A percentile compares a stretch with the other conserved stretches of the same genome.
These are phyloP conservation scores for Siderastrea siderea DNA, from an alignment of 92 coral and sea anemone genomes.

Conservation along the genomic window DNA sequence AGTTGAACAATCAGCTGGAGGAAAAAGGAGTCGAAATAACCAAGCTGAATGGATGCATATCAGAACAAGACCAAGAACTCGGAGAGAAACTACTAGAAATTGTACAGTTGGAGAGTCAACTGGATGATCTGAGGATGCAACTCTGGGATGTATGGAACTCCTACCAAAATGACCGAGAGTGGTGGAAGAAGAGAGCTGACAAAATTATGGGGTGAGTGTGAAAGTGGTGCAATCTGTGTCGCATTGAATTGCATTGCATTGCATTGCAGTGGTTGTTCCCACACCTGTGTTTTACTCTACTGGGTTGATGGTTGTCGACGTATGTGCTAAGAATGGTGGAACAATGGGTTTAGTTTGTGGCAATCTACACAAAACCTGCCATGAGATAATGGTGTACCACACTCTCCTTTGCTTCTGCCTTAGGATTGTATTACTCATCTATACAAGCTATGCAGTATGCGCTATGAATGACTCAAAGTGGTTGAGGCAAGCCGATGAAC, in stretches of 20 bases:
- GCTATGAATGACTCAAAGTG: too few relatives aligned
- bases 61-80: slow-evolving; percentile 73
- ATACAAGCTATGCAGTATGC: too few relatives aligned
- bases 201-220: slow-evolving; percentile 59
- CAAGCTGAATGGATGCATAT: slow-evolving; percentile 56
- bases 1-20: slow-evolving; percentile 65
- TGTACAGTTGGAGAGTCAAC: slow-evolving; percentile 55
- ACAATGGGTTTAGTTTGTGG: too few relatives aligned
- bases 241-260: neutral
- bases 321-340: neutral
- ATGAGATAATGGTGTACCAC: neutral
- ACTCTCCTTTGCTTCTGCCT: neutral
- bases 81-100: slow-evolving; percentile 82
- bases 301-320: neutral
- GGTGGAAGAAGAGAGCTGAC: slow-evolving; percentile 87
- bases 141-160: slow-evolving; percentile 72
- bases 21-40: slow-evolving; percentile 76
- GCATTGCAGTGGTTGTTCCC: neutral
- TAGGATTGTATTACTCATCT: neutral
- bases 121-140: slow-evolving; percentile 63
- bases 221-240: neutral
- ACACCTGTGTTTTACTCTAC: neutral
- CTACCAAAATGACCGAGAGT: slow-evolving; percentile 78
- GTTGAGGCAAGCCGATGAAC: too few relatives aligned
- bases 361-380: neutral